Evolutionary conservation across 2,113 vertebrate genomes (phyloP), one percentile per base, ranked within the genome.

Genomic region (Pseudonaja textilis): DNA sequence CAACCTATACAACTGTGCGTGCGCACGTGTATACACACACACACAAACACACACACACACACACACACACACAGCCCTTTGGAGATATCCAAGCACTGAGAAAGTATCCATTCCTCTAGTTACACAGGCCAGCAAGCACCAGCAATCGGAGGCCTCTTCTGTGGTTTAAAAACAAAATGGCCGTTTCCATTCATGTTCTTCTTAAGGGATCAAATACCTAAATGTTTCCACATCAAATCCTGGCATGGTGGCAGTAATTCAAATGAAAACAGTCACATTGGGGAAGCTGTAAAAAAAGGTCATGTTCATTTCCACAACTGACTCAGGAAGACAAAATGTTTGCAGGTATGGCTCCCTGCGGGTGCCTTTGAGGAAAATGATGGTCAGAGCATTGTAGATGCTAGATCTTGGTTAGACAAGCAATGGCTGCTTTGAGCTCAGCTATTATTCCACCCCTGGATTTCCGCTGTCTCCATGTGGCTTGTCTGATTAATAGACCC

Each of bases 131-230:
- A 89, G 88, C 92, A 90, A 10, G 64, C 94, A 91, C 94, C 95
- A 95, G 94, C 94, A 96, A 95, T 96, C 96, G 93, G 89, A 90
- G 94, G 69, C 88, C 87, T 96, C 91, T 96, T 96, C 91, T 95
- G 96, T 91, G 93, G 94, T 94, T 95, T 93, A 93, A 95, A 96
- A 95, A 85, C 0, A 94, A 95, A 96, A 95, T 96, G 92, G 96
- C 94, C 95, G 91, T 92, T 96, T 97, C 95, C 92, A 96, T 95
- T 97, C 95, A 89, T 96, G 96, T 97, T 97, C 93, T 95, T 96
- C 96, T 92, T 96, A 95, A 96, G 96, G 96, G 94, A 96, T 74
- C 89, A 95, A 94, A 95, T 94, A 96, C 96, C 96, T 95, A 96
- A 93, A 88, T 93, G 88, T 96, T 94, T 96, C 94, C 94, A 95